Evolutionary conservation across 2,888 invertebrate species (phyloP).

Genomic region (Sturmia bella): DNA sequence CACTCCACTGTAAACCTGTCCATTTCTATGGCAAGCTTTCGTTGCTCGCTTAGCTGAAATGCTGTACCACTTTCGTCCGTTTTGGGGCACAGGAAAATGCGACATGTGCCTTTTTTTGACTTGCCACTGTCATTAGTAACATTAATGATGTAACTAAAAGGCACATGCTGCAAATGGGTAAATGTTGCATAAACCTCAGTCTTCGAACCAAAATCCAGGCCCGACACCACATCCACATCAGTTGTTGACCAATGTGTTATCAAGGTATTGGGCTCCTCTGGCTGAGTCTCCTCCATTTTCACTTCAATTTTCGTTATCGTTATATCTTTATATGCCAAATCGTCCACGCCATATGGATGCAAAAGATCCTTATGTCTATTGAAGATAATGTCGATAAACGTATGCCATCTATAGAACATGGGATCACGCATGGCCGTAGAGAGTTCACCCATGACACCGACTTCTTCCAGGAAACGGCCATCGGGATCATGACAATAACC

Average conservation of each 20-base stretch:
- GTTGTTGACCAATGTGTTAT: conserved; percentile 90
- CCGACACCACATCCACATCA: conserved; percentile 90
- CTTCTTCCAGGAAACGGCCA: conserved; percentile 86
- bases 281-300: conserved; percentile 3
- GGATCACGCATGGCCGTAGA: conserved; percentile 94
- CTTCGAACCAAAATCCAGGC: conserved; percentile 89
- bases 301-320: conserved; percentile 66
- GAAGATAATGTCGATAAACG: conserved; percentile 89
- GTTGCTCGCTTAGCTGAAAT: conserved; percentile 84
- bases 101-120: conserved; percentile 84
- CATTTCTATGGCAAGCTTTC: conserved; percentile 86
- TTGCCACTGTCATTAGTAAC: conserved; percentile 85
- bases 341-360: conserved; percentile 83
- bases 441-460: conserved; percentile 90
- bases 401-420: conserved; percentile 93
- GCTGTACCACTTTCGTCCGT: conserved; percentile 85
- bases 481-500: conserved; percentile 91
- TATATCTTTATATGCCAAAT: conserved; percentile 74
- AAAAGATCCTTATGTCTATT: conserved; percentile 86
- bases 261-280: conserved; percentile 64
- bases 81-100: conserved; percentile 87
- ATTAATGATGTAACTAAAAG: conserved; percentile 86
- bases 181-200: conserved; percentile 88
- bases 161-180: conserved; percentile 89
- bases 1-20: conserved; percentile 85